A percentile compares a stretch with the other conserved stretches of the same genome.
phyloP scores from a whole-genome alignment of 2,888 invertebrate genomes.

The Schrankia costaestrigalis region DNA sequence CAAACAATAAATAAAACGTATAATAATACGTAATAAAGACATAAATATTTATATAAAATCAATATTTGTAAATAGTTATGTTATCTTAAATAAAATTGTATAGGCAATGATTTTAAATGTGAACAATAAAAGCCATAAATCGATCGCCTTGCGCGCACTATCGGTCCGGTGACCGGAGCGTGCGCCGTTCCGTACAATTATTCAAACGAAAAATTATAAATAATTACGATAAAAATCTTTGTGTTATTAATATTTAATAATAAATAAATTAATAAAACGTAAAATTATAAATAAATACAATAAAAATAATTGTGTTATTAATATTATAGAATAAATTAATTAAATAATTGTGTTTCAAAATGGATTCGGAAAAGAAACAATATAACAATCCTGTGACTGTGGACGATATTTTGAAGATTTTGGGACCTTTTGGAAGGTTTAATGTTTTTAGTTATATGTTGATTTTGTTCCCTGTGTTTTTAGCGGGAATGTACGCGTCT shows the following conservation, averaged over 20 bases:
- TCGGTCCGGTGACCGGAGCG: conserved; percentile 45
- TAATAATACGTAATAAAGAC: no score
- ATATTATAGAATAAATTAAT: conserved; percentile 7
- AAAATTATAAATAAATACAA: no score
- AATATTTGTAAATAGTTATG: conserved; percentile 11
- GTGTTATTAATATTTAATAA: background rate
- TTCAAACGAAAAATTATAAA: conserved; percentile 26
- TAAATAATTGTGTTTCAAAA: conserved; percentile 33
- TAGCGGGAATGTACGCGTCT: conserved; percentile 70
- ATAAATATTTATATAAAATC: no score
- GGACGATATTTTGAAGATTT: conserved; percentile 64
- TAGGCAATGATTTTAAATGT: conserved; percentile 46
- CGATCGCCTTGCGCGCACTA: conserved; percentile 47
- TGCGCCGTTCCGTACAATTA: conserved; percentile 42
- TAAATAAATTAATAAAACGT: conserved; percentile 7
- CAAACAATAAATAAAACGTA: no score
- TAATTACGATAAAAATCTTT: conserved; percentile 24
- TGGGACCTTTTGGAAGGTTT: conserved; percentile 68
- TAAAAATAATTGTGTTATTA: background rate
- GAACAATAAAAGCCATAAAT: conserved; percentile 63
- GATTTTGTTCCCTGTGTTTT: conserved; percentile 65
- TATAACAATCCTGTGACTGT: conserved; percentile 61
- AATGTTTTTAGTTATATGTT: conserved; percentile 61
- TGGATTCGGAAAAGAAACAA: conserved; percentile 67
- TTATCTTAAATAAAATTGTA: conserved; percentile 29